phyloP scores from a whole-genome alignment of 2,113 vertebrate species.

The Chaetops frenatus region DNA sequence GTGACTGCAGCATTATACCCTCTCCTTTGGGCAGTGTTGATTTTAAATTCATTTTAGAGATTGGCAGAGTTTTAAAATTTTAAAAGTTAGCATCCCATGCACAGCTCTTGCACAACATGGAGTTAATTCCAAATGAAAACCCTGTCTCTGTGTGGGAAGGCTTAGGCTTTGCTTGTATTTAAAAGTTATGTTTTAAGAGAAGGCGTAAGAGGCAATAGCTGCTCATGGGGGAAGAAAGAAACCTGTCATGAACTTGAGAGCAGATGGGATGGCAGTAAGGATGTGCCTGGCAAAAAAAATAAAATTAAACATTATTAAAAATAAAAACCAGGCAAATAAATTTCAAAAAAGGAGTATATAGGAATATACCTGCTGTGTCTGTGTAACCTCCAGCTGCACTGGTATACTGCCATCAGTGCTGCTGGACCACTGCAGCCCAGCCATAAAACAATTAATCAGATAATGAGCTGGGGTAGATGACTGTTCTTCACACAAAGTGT shows the following conservation, averaged over 20 bases:
- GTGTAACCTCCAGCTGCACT: not conserved
- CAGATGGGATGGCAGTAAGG: not conserved
- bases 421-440: not conserved
- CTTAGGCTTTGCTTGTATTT: not conserved
- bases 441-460: not conserved
- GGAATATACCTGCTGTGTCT: not conserved
- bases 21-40: not conserved
- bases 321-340: accelerated
- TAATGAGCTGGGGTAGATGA: not conserved
- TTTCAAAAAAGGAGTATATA: not conserved
- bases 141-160: not conserved
- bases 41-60: not conserved
- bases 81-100: not conserved
- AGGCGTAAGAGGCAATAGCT: not conserved
- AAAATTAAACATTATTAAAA: too few relatives aligned
- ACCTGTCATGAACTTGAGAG: accelerated
- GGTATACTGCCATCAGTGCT: not conserved
- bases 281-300: not conserved
- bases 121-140: not conserved
- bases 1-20: accelerated
- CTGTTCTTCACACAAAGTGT: not conserved
- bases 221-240: accelerated
- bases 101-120: not conserved
- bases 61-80: not conserved
- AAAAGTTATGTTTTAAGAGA: not conserved